Base-by-base conservation (phyloP, 92 coral and sea anemone genomes). In the Palythoa grandis region DNA sequence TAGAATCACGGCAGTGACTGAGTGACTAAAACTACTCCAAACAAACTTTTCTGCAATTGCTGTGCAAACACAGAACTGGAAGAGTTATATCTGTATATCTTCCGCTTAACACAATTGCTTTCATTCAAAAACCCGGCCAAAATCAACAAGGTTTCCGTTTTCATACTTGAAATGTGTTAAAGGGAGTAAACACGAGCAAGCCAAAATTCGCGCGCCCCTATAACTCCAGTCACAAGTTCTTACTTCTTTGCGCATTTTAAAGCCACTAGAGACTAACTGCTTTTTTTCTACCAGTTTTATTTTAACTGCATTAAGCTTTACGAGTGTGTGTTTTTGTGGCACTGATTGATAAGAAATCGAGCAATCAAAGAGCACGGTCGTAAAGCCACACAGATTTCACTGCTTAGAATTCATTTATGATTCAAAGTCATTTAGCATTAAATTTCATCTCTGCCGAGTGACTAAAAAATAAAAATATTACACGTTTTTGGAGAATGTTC, bases 101-200 rank as follows among this genome's bases (percentile, higher is more conserved):
- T 65, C 37, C 24, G 52, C 37, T 80, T 39, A 14, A 9, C 35
- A 65, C 74, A 40, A 80, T 40, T 20, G 39, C 19, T 11, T 65
- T 66, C 47, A 65, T 23, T 65, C 24, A 37, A 66, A 78, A 78
- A 43, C 2, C 20, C 57, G 24, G 58, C 65, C 72, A 80, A 80
- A 80, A 80, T 40, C 85, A 80, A 80, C 63, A 80, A 47, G 54
- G 22, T 80, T 73, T 66, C 74, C 58, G 16, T 53, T 80, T 80
- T 80, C 74, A 80, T 66, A 66, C 63, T 80, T 47, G 5, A 47
- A 80, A 80, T 63, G 85, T 80, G 85, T 43, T 22, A 80, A 80
- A 12, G 17, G 74, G 60, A 11, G 85, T 80, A 80, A 80, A 80
- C 73, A 80, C 47, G 20, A 58, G 40, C 85, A 80, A 20, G 60